Base-by-base conservation (phyloP, 1,140 invertebrate genomes). In the Cotesia chilonis region DNA sequence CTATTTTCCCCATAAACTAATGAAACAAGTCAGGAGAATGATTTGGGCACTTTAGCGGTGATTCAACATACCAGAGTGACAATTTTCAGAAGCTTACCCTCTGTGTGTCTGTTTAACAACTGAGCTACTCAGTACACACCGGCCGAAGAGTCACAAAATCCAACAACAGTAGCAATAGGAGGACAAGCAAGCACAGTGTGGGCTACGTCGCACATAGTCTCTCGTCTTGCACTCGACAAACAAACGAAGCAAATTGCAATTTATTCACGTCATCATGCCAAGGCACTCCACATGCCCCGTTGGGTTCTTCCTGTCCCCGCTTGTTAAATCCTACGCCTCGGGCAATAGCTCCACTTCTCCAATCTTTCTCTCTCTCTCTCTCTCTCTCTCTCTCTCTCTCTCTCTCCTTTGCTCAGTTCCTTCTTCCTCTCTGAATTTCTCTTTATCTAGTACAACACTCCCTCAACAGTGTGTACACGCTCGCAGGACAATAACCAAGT, bases 201-300 rank as follows among this genome's bases (percentile, higher is more conserved):
- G 17, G 20, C 14, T 59, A 20, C 28, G 57, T 59, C 57, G 57
- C 20, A 7, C 14, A 17, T 59, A 6, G 20, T 9, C 35, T 9
- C 35, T 69, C 37, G 35, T 69, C 35, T 35, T 38, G 17, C 37
- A 59, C 64, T 68, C 61, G 20, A 64, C 70, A 67, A 75, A 75
- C 72, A 65, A 75, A 75, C 59, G 74, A 55, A 71, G 74, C 71
- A 75, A 73, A 75, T 75, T 73, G 72, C 74, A 73, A 73, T 73
- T 75, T 75, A 75, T 75, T 73, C 72, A 71, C 74, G 71, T 71
- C 59, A 71, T 75, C 65, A 64, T 65, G 60, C 51, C 41, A 55
- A 68, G 66, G 66, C 66, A 28, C 66, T 68, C 28, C 37, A 37
- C 66, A 68, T 54, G 28, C 14, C 47, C 66, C 47, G 66, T 68